Evolutionary conservation across 2,888 invertebrate genomes (phyloP), one percentile per base, ranked within the genome.

Genomic region (Ennomos fuscantarius): DNA sequence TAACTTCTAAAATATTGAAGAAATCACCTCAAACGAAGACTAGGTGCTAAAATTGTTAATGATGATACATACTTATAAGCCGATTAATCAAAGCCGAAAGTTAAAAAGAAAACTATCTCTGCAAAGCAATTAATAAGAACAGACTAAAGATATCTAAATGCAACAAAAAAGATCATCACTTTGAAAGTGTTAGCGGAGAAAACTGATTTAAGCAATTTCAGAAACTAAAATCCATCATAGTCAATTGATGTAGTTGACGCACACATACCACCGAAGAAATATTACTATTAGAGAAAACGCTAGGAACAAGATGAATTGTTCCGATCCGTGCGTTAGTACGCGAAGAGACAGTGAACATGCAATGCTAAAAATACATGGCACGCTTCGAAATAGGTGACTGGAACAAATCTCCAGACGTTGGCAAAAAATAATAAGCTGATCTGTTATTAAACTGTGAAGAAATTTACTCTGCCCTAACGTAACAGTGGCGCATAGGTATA

Each of bases 321-420:
- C 74, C 73, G 74, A 72, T 72, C 69, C 69, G 57, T 53, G 56
- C 60, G 44, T 60, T 59, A 47, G 59, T 55, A 47, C 42, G 43
- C 62, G 60, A 63, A 78, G 72, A 72, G 77, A 74, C 77, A 76
- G 70, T 69, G 44, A 35, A 63, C 79, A 79, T 78, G 78, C 77
- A 59, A 79, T 55, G 67, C 69, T 76, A 73, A 76, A 78, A 74
- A 74, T 78, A 76, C 59, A 56, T 50, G 12, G 58, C 52, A 48
- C 53, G 49, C 56, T 43, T 40, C 68, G 66, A 79, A 74, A 76
- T 79, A 75, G 78, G 78, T 79, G 74, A 79, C 66, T 77, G 71
- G 75, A 73, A 76, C 76, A 72, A 44, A 42, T 54, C 45, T 54
- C 10, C 44, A 41, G 48, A 49, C 49, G 12, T 2, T 52, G n/a